Evolutionary conservation across 2,113 vertebrate species (phyloP), one percentile per base, ranked within the genome.

Genomic region (Hirundichthys speculiger): DNA sequence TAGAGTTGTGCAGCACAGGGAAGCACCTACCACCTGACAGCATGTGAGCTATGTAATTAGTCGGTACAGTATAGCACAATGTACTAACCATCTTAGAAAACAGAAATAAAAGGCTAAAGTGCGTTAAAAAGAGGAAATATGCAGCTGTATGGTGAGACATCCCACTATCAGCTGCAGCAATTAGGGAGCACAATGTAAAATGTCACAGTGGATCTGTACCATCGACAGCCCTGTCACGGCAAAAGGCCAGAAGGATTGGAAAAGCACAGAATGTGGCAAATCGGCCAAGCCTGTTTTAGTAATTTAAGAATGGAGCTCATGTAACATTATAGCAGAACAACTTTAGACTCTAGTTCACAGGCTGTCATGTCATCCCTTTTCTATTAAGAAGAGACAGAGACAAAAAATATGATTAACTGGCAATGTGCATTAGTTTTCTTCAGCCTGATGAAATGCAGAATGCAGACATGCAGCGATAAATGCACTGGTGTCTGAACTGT

Each of bases 171-270:
- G 83, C 84, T 71, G 76, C 75, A 76, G 76, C 86, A 92, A 90
- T 88, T 88, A 90, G 79, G 77, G 77, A 84, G 69, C 80, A 88
- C 75, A 79, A 87, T 86, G 88, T 90, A 88, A 91, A 93, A 89
- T 92, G 90, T 91, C 90, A 92, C 69, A 73, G 83, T 24, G 80
- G 86, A 92, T 92, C 86, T 90, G 86, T 82, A 86, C 90, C 84
- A 89, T 82, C 77, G 75, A 70, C 84, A 85, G 82, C 78, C 64
- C 82, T 85, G 80, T 85, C 81, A 89, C 76, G 73, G 79, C 72
- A 71, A 87, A 87, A 86, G 84, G 83, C 87, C 86, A 88, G 65
- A 69, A 84, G 61, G 70, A 86, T 71, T 2, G 63, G 71, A 55
- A 73, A 61, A 56, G 66, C 46, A 12, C 56, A 19, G 40, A 67